A percentile compares a stretch with the other conserved stretches of the same genome.
Evolutionary conservation across 2,113 vertebrate genomes (phyloP).

Genomic region (Corythaeola cristata): DNA sequence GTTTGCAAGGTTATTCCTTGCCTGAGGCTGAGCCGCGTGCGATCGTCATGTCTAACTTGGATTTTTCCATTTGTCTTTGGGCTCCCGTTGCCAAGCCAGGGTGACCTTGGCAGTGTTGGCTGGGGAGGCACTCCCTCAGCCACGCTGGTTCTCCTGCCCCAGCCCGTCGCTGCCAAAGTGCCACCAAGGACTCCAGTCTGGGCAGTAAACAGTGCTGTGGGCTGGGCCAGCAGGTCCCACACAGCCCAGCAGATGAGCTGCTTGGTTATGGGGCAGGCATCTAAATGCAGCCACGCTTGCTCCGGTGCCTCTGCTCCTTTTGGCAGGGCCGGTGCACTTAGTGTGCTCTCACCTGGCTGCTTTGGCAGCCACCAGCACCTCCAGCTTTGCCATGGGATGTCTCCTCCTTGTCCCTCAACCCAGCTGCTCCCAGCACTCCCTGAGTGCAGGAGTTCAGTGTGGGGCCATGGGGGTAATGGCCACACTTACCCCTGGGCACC

Average conservation of each 20-base stretch:
- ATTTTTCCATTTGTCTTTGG: background rate
- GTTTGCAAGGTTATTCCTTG: background rate
- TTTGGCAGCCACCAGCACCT: background rate
- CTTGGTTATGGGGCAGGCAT: background rate
- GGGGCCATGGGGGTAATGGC: background rate
- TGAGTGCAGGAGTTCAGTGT: fast-evolving
- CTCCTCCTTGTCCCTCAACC: background rate
- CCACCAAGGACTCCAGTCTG: background rate
- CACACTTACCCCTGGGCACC: background rate
- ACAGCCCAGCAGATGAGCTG: background rate
- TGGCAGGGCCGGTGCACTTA: background rate
- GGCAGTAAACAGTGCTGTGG: background rate
- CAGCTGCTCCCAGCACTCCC: background rate
- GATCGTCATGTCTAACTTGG: background rate
- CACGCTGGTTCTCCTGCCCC: background rate
- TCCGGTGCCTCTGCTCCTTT: background rate
- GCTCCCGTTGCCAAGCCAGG: fast-evolving
- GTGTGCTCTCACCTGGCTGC: background rate
- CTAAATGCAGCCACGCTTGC: background rate
- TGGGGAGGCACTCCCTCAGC: background rate
- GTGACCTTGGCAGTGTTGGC: background rate
- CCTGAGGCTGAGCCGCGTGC: background rate
- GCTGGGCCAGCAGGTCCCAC: background rate
- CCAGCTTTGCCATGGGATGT: background rate
- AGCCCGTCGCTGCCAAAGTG: background rate